Conservation (phyloP, 23 tunicate species). For the Halocynthia roretzi region DNA sequence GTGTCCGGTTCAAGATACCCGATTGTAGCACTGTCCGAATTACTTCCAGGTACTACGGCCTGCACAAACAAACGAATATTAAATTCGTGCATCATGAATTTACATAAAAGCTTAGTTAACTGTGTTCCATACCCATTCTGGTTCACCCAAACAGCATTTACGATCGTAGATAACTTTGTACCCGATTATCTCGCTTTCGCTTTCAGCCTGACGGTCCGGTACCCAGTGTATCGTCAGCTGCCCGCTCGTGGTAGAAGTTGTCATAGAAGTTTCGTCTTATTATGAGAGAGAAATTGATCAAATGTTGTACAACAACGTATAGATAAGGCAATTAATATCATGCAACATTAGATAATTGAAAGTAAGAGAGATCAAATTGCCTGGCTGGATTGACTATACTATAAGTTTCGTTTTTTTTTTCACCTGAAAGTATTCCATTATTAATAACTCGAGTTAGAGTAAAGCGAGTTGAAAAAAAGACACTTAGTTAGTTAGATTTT, state of each 20-base stretch:
- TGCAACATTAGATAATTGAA: not conserved
- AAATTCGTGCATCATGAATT: not conserved
- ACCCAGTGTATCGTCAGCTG: slow-evolving; percentile 1
- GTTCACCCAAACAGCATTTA: slow-evolving; percentile 25
- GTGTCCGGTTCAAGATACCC: slow-evolving; percentile 12
- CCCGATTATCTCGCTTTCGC: not conserved
- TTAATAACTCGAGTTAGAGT: too few relatives aligned
- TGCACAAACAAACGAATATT: not conserved
- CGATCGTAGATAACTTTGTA: slow-evolving; percentile 22
- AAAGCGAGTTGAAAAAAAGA: too few relatives aligned
- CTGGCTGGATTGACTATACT: not conserved
- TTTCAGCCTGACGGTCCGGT: not conserved
- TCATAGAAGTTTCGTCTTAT: slow-evolving; percentile 4
- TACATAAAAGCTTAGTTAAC: not conserved
- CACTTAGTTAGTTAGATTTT: too few relatives aligned
- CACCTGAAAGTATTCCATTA: too few relatives aligned
- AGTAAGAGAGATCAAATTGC: not conserved
- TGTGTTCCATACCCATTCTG: slow-evolving; percentile 5
- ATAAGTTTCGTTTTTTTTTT: not conserved
- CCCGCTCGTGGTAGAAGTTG: not conserved
- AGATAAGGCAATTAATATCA: not conserved
- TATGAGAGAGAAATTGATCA: not conserved
- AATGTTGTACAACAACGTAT: not conserved
- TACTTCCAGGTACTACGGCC: not conserved
- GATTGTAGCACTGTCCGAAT: not conserved